Evolutionary conservation across 2,888 invertebrate genomes (phyloP), one percentile per base, ranked within the genome.

Genomic region (Microplitis manilae): DNA sequence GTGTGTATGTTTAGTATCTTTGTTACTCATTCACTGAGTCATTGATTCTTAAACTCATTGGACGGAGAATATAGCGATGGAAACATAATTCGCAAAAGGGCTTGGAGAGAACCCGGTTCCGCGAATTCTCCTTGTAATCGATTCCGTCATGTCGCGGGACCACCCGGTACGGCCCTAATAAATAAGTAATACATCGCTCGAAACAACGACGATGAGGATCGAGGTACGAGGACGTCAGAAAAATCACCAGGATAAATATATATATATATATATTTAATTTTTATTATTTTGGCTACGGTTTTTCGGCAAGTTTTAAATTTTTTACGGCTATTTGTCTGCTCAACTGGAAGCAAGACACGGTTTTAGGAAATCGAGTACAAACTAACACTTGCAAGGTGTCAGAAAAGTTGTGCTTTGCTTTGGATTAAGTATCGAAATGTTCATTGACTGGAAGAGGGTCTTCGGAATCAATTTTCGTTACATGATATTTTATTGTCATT

Each of bases 141-240:
- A 90, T 89, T 90, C 88, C 88, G 87, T 89, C 90, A 89, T 89
- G 90, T 90, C 89, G 89, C 88, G 87, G 85, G 89, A 89, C 90
- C 89, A 89, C 90, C 90, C 89, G 87, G 83, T 83, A 87, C 84
- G 81, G 79, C 86, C 87, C 90, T 89, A 89, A 89, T 90, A 90
- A 90, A 90, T 90, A 90, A 90, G 87, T 89, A 88, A 90, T 89
- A 88, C 87, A 86, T 86, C 86, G 87, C 84, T 87, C 85, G 85
- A 85, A 86, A 85, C 85, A 50, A 50, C 50, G 50, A 4, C 50
- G 85, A 85, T 76, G 77, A 73, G 75, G 71, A 75, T 77, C 69
- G 79, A 76, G 71, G 67, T 69, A 68, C 65, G 40, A n/a, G 40
- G 9, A 15, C 20, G 20, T 59, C 71, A 67, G 20, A 50, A 20